These are phyloP conservation scores for Diachrysia chrysitis DNA, from an alignment of 2,888 invertebrate species.

Conservation along the genomic window DNA sequence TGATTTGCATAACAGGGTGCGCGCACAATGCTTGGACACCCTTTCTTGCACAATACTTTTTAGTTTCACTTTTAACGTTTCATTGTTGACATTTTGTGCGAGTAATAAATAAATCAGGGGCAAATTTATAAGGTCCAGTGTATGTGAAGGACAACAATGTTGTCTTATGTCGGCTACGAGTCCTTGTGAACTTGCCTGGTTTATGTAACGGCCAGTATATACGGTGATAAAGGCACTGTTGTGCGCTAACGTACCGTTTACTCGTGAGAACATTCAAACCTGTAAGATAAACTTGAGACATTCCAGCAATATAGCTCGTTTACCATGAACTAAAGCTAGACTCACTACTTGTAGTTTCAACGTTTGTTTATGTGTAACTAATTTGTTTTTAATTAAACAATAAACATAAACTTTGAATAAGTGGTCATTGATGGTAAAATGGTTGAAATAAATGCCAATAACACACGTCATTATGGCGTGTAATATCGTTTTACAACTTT, in stretches of 20 bases:
- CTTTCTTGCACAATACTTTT: constrained; percentile 81
- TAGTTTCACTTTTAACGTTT: constrained; percentile 86
- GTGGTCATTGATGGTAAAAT: constrained; percentile 85
- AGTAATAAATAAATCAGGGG: constrained; percentile 87
- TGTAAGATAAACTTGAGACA: constrained; percentile 24
- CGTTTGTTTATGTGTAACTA: constrained; percentile 69
- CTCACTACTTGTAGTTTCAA: constrained; percentile 31
- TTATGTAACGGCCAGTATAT: constrained; percentile 65
- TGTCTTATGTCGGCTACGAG: constrained; percentile 61
- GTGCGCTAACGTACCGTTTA: constrained; percentile 43
- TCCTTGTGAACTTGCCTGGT: constrained; percentile 59
- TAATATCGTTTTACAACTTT: constrained; percentile 89
- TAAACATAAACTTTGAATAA: constrained; percentile 82
- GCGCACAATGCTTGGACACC: constrained; percentile 80
- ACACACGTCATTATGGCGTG: constrained; percentile 87
- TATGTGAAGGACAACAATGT: constrained; percentile 79
- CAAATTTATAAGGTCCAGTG: constrained; percentile 81
- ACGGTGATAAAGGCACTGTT: constrained; percentile 58
- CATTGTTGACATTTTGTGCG: constrained; percentile 85
- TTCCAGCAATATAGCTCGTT: constrained; percentile 21
- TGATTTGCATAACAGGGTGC: constrained; percentile 86
- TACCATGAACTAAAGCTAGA: constrained; percentile 30
- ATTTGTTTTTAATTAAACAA: constrained; percentile 83
- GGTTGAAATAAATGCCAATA: constrained; percentile 86
- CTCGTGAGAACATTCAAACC: constrained; percentile 64